Conservation (phyloP, 2,113 vertebrate genomes). For the Geococcyx californianus region DNA sequence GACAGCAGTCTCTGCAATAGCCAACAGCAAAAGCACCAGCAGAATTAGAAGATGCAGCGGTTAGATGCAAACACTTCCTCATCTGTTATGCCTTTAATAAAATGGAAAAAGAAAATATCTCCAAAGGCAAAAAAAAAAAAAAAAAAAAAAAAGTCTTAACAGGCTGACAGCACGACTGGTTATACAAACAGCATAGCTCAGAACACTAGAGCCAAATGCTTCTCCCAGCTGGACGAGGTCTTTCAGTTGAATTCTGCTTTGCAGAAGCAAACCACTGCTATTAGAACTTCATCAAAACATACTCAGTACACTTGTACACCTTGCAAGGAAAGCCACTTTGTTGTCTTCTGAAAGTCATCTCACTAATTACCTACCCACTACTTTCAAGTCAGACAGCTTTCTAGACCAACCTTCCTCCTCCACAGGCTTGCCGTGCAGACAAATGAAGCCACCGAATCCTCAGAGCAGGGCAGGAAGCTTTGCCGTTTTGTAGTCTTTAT, state of each 20-base stretch:
- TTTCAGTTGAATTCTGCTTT: background rate
- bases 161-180: background rate
- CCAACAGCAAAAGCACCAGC: background rate
- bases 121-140: background rate
- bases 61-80: background rate
- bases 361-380: background rate
- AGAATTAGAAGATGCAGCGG: background rate
- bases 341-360: background rate
- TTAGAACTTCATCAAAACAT: background rate
- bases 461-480: background rate
- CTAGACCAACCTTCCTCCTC: background rate
- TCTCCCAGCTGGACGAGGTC: background rate
- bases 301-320: fast-evolving
- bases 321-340: background rate
- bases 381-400: background rate
- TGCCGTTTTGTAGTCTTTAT: background rate
- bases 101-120: background rate
- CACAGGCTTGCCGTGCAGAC: background rate
- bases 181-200: background rate
- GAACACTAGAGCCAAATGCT: background rate
- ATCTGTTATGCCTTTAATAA: background rate
- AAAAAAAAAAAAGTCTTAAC: background rate
- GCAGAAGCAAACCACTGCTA: background rate
- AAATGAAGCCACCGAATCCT: background rate
- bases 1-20: background rate